Evolutionary conservation across 2,113 vertebrate species (phyloP), one percentile per base, ranked within the genome.

Genomic region (Leptobrachium leishanense): DNA sequence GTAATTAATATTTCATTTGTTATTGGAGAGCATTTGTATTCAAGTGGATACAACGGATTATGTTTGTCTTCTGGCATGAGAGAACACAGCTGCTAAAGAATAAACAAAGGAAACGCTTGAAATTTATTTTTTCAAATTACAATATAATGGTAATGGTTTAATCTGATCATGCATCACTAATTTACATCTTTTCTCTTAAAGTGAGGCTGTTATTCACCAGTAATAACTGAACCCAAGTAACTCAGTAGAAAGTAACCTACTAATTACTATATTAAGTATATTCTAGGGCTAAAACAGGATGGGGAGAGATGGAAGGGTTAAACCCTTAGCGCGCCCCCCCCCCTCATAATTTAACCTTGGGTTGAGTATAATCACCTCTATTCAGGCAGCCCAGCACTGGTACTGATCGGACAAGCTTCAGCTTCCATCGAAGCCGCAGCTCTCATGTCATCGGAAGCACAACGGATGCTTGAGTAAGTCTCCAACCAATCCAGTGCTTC

Each of bases 41-140:
- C 62, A 64, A 64, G 31, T 20, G n/a, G n/a, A 39, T 39, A 64
- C 62, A 64, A 64, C 39, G 62, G 10, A 64, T 64, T 64, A 64
- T 10, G 20, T 64, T 39, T 39, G 31, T 2, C 20, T 2, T 6
- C 6, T 31, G 31, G 20, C 20, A 31, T 31, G 20, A 31, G 20
- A 64, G 62, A 64, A 20, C 15, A 31, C 62, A 64, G 62, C n/a
- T 64, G 20, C 20, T 6, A 6, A 64, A 2, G 39, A 64, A 31
- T 2, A 7, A 1, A 64, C 62, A 64, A 64, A 64, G 5, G 7
- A 31, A 13, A 31, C 31, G 3, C 62, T 39, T 64, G 55, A 59
- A 59, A 59, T 3, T 3, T 59, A 12, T 31, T 64, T 64, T 31
- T 64, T 20, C 20, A 64, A 5, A 64, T 11, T 8, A 64, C 15